phyloP scores from a whole-genome alignment of 2,888 invertebrate genomes.

The Ophion costatus region DNA sequence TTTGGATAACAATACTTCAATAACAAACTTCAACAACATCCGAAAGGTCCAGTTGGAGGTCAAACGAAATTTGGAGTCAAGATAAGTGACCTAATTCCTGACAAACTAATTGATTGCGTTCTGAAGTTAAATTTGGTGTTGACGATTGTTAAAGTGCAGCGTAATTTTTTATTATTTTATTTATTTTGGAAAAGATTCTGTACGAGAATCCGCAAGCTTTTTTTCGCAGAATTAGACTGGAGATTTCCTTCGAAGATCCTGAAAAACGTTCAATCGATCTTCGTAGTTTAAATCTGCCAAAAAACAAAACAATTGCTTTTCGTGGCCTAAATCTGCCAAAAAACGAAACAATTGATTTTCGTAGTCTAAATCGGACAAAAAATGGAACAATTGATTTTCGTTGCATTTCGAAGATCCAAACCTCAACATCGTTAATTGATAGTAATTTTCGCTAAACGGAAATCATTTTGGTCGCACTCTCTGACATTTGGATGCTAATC shows the following conservation, averaged over 20 bases:
- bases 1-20: too few relatives aligned
- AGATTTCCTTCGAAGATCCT: neutral
- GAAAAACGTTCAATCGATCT: neutral
- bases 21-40: neutral
- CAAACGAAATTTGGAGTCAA: slow-evolving; percentile 2
- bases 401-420: too few relatives aligned
- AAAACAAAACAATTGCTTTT: too few relatives aligned
- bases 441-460: slow-evolving; percentile 13
- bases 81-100: slow-evolving; percentile 51
- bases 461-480: slow-evolving; percentile 13
- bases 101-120: neutral
- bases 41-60: slow-evolving; percentile 19
- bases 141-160: neutral
- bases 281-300: too few relatives aligned
- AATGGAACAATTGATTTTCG: neutral
- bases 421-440: slow-evolving; percentile 52
- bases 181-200: neutral
- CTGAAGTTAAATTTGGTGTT: neutral
- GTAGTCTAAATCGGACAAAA: neutral
- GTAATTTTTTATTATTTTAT: neutral
- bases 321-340: too few relatives aligned
- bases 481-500: slow-evolving; percentile 16
- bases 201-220: neutral
- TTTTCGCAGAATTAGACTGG: neutral
- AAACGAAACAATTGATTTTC: too few relatives aligned